These are phyloP conservation scores for Cerastis leucographa DNA, from an alignment of 2,888 invertebrate species.

Conservation along the genomic window DNA sequence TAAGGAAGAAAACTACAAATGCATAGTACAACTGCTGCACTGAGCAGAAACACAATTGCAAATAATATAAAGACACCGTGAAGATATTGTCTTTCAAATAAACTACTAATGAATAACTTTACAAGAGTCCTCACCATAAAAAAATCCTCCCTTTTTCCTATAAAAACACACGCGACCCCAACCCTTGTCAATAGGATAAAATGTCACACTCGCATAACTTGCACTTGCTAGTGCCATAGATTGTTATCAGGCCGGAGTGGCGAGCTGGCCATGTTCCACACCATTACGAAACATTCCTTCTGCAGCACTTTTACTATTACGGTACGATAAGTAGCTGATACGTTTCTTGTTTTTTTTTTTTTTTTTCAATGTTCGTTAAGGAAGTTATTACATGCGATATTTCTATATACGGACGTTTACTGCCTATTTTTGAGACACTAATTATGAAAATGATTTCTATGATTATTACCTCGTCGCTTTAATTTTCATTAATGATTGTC, in stretches of 20 bases:
- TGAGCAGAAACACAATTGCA: background rate
- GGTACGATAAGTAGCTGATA: slow-evolving; percentile 15
- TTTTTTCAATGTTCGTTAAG: background rate
- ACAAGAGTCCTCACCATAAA: background rate
- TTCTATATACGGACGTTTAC: background rate
- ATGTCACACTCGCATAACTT: slow-evolving; percentile 23
- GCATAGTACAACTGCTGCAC: background rate
- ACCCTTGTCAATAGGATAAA: slow-evolving; percentile 18
- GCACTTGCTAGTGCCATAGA: slow-evolving; percentile 40
- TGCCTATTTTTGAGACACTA: background rate
- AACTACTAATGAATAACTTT: background rate
- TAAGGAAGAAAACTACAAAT: background rate
- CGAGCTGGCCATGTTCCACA: slow-evolving; percentile 15
- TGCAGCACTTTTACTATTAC: slow-evolving; percentile 4
- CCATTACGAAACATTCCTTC: slow-evolving; percentile 27
- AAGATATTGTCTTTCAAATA: background rate
- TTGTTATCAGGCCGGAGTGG: slow-evolving; percentile 27
- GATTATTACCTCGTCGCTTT: too few relatives aligned
- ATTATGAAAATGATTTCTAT: background rate
- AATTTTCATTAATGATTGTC: background rate
- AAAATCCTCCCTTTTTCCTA: too few relatives aligned
- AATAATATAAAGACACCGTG: background rate
- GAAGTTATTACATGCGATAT: too few relatives aligned
- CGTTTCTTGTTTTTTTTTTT: slow-evolving; percentile 25
- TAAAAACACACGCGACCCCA: background rate